These are phyloP conservation scores for Zygothrica quintamaculata DNA, from an alignment of 2,888 invertebrate genomes.

Conservation along the genomic window DNA sequence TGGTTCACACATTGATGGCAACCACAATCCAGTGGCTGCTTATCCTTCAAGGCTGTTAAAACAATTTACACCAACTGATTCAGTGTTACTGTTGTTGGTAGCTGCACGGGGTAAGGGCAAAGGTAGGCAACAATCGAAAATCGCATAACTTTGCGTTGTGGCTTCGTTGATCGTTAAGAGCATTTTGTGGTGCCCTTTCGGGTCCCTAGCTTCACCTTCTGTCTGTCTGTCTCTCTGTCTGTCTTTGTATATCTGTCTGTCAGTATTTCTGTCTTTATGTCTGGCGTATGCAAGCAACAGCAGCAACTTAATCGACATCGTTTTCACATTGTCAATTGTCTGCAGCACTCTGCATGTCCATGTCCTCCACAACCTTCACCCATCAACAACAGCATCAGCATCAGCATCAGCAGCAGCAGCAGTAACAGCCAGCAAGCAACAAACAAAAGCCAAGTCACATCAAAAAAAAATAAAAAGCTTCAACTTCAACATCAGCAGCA, in stretches of 20 bases:
- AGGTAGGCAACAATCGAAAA: conserved; percentile 45
- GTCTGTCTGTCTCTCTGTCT: not conserved
- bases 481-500: conserved; percentile 55
- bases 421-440: conserved; percentile 40
- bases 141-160: conserved; percentile 72
- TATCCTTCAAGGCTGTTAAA: conserved; percentile 78
- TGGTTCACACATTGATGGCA: conserved; percentile 51
- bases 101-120: not conserved
- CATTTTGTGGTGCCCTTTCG: conserved; percentile 60
- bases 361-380: conserved; percentile 69
- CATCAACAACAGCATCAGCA: conserved; percentile 63
- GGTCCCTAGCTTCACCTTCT: conserved; percentile 23
- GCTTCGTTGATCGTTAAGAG: conserved; percentile 67
- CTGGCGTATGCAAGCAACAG: conserved; percentile 63
- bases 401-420: conserved; percentile 6
- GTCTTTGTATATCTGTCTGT: conserved; percentile 10
- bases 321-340: conserved; percentile 77
- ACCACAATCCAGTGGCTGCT: conserved; percentile 62
- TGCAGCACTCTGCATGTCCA: conserved; percentile 74
- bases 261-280: conserved; percentile 2
- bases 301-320: conserved; percentile 77
- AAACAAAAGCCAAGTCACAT: conserved; percentile 61
- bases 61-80: conserved; percentile 71
- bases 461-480: conserved; percentile 55
- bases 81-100: not conserved